phyloP scores from a whole-genome alignment of 2,797 vertebrate species.

The Enteromius thamalakanensis region DNA sequence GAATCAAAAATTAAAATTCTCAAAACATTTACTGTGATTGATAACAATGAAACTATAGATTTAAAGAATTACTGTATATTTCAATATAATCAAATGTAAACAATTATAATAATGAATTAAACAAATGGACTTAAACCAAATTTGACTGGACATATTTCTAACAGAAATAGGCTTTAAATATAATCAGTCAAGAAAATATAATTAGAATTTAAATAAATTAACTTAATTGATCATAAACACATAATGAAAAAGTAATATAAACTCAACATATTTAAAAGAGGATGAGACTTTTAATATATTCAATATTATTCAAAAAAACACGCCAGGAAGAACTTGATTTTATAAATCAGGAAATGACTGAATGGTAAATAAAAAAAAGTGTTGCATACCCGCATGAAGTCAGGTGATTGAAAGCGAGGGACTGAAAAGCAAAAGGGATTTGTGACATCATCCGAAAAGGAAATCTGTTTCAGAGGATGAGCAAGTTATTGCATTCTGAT shows the following conservation, averaged over 20 bases:
- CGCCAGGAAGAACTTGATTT: neutral
- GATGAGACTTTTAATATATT: neutral
- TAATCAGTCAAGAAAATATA: neutral
- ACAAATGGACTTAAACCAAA: neutral
- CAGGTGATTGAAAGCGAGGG: neutral
- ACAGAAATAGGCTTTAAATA: neutral
- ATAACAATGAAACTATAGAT: neutral
- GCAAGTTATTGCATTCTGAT: slow-evolving; percentile 17
- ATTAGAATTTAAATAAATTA: neutral
- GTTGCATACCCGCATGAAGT: neutral
- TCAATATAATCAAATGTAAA: neutral
- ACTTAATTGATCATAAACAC: neutral
- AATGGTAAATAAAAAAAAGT: neutral
- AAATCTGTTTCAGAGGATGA: neutral
- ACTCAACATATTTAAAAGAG: neutral
- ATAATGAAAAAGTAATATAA: neutral
- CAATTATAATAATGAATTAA: neutral
- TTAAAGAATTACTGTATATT: neutral
- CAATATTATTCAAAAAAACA: neutral
- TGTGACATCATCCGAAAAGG: slow-evolving; percentile 6
- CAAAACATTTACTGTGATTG: neutral
- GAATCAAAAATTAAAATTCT: neutral
- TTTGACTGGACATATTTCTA: neutral
- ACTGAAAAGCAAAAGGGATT: neutral
- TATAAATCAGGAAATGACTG: neutral